Evolutionary conservation across 2,888 invertebrate species (phyloP).

Genomic region (Lepidocyrtinus sp.): DNA sequence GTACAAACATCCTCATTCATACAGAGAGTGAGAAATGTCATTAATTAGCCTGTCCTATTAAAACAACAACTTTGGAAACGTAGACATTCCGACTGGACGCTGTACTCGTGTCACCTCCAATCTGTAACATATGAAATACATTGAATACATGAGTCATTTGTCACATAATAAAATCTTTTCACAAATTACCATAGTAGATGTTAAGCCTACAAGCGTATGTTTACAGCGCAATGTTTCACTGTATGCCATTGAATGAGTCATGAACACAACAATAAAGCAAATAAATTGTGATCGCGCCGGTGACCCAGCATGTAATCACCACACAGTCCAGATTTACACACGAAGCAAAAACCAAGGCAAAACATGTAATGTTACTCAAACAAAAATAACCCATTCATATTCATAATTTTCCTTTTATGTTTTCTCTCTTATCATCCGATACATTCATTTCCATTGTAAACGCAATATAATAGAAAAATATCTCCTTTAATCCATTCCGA

Average conservation of each 20-base stretch:
- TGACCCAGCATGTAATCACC: not conserved
- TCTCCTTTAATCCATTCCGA: not conserved
- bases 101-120: slow-evolving; percentile 71
- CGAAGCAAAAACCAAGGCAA: not conserved
- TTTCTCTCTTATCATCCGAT: not conserved
- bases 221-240: not conserved
- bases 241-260: not conserved
- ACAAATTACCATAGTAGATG: not conserved
- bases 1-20: too few species aligned
- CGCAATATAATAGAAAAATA: not conserved
- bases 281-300: not conserved
- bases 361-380: not conserved
- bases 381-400: slow-evolving; percentile 7
- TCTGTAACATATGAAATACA: slow-evolving; percentile 54
- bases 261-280: not conserved
- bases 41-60: not conserved
- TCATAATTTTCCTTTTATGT: not conserved
- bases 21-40: not conserved
- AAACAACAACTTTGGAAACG: not conserved
- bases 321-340: not conserved
- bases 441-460: not conserved
- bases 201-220: not conserved
- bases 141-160: slow-evolving; percentile 20
- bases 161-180: not conserved
- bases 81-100: slow-evolving; percentile 73